Evolutionary conservation across 2,888 invertebrate species (phyloP).

Genomic region (Campoletis raptor): DNA sequence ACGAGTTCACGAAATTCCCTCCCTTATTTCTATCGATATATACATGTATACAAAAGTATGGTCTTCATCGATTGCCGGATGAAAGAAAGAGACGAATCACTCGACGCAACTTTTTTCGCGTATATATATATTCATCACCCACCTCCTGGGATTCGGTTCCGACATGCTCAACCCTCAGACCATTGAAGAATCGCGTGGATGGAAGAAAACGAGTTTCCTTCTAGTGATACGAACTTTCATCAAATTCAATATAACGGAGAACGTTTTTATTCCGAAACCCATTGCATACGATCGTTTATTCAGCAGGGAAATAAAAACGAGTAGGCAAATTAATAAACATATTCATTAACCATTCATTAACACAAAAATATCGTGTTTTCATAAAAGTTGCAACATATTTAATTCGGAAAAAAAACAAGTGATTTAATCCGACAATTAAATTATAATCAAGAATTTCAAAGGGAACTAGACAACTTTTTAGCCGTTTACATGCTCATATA

Average conservation of each 20-base stretch:
- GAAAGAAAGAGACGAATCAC: slow-evolving; percentile 62
- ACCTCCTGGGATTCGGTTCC: slow-evolving; percentile 29
- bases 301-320: slow-evolving; percentile 10
- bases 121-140: slow-evolving; percentile 41
- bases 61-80: slow-evolving; percentile 60
- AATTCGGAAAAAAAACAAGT: background rate
- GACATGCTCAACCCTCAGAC: slow-evolving; percentile 28
- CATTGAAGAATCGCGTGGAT: slow-evolving; percentile 17
- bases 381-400: background rate
- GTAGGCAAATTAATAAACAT: background rate
- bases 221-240: slow-evolving; percentile 76
- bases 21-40: slow-evolving; percentile 9
- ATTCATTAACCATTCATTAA: background rate
- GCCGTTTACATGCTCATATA: background rate
- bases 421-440: background rate
- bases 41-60: slow-evolving; percentile 17
- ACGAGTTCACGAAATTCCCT: slow-evolving; percentile 49
- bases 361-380: background rate
- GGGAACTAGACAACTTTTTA: background rate
- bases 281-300: slow-evolving; percentile 8
- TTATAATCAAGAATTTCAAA: background rate
- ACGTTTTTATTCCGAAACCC: slow-evolving; percentile 13
- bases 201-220: slow-evolving; percentile 40
- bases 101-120: slow-evolving; percentile 46
- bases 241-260: slow-evolving; percentile 79